Conservation (phyloP, 2,113 vertebrate species). For the Fulmarus glacialis region DNA sequence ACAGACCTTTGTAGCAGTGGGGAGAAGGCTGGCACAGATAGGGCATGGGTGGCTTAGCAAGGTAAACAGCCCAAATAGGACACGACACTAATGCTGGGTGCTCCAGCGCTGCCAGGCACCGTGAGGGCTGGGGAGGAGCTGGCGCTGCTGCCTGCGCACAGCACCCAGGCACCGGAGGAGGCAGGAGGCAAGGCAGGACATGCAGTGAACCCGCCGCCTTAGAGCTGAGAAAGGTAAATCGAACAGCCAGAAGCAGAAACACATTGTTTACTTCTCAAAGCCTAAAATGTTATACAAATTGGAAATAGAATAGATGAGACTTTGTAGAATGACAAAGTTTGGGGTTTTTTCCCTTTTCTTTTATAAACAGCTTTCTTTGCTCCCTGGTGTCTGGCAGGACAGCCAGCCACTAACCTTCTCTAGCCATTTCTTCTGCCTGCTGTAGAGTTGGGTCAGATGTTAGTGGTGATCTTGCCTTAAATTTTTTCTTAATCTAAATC, state of each 20-base stretch:
- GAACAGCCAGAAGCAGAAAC: background rate
- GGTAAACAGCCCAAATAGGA: background rate
- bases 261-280: background rate
- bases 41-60: background rate
- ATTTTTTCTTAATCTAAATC: background rate
- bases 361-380: background rate
- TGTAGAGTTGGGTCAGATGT: background rate
- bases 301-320: background rate
- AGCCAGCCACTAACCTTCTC: background rate
- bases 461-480: background rate
- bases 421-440: background rate
- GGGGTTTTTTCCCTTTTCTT: background rate
- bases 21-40: background rate
- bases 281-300: background rate
- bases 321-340: background rate
- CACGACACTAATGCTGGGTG: background rate
- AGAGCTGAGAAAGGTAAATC: background rate
- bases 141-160: background rate
- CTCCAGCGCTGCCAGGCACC: background rate
- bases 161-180: background rate
- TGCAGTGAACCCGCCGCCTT: background rate
- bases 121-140: background rate
- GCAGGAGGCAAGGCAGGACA: background rate
- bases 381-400: background rate
- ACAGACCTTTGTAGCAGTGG: background rate